Base-by-base conservation (phyloP, 2,797 vertebrate genomes). In the Sebastes hopkinsi region DNA sequence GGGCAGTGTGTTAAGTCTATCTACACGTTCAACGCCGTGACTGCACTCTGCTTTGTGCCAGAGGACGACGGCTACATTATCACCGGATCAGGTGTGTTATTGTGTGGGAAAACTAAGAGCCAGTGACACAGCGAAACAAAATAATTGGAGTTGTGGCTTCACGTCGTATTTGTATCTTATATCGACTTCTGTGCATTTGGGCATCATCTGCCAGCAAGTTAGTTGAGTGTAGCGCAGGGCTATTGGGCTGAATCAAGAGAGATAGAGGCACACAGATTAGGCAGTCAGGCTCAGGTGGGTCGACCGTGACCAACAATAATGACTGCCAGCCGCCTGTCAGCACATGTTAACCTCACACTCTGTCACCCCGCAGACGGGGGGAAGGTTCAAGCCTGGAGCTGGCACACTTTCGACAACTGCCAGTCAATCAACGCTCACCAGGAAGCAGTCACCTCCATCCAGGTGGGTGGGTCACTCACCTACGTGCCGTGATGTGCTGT, bases 381-480 rank as follows among this genome's bases (percentile, higher is more conserved):
- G 64, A 97, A 97, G 89, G 94, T 97, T 90, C 96, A 97, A 75
- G 94, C 93, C 80, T 97, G 96, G 96, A 95, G 93, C 94, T 96
- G 96, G 94, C 86, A 90, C 82, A 94, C 94, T 70, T 94, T 95
- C 67, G 91, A 96, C 38, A 96, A 94, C 94, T 93, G 94, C 91
- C 95, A 95, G 83, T 96, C 96, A 82, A 79, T 95, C 90, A 96
- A 94, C 55, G 94, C 93, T 66, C 96, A 97, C 85, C 92, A 93
- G 87, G 96, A 96, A 68, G 91, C 93, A 11, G 94, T 97, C 85
- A 96, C 96, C 67, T 92, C 95, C 64, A 89, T 97, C 84, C 96
- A 97, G 96, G 96, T 96, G 88, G 81, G 95, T 85, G 88, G 86
- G 84, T 85, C 82, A 80, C 77, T 75, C 67, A 67, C 80, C 76